Evolutionary conservation across 2,888 invertebrate genomes (phyloP).

Genomic region (Pantelozetes paolii): DNA sequence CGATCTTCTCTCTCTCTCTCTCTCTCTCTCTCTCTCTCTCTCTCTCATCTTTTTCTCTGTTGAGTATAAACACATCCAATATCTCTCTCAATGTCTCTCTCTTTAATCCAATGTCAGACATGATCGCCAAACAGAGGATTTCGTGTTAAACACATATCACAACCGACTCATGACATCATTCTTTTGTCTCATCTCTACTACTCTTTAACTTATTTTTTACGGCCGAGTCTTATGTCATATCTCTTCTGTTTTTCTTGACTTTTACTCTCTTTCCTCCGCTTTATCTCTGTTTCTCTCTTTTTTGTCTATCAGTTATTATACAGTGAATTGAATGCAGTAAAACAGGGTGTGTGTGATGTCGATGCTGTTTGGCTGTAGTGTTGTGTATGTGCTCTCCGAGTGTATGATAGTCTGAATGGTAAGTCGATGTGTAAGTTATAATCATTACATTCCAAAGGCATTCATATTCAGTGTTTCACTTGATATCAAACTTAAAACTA

Average conservation of each 20-base stretch:
- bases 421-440: slow-evolving; percentile 25
- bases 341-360: not conserved
- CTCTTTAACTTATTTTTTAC: slow-evolving; percentile 6
- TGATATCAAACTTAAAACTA: slow-evolving; percentile 15
- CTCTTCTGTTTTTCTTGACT: not conserved
- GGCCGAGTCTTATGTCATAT: not conserved
- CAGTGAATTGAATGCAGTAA: slow-evolving; percentile 9
- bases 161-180: slow-evolving; percentile 34
- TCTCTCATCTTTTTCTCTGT: too few relatives aligned
- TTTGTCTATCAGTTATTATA: not conserved
- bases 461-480: slow-evolving; percentile 31
- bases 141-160: slow-evolving; percentile 32
- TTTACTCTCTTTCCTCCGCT: not conserved
- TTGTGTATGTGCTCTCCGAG: not conserved
- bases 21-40: slow-evolving; percentile 14
- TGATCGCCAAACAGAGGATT: slow-evolving; percentile 36
- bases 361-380: not conserved
- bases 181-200: slow-evolving; percentile 26
- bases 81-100: slow-evolving; percentile 13
- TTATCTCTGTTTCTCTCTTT: not conserved
- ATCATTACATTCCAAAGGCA: slow-evolving; percentile 27
- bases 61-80: too few relatives aligned
- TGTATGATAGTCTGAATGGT: not conserved
- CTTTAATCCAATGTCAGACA: slow-evolving; percentile 38
- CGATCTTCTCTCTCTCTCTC: slow-evolving; percentile 31